phyloP scores from a whole-genome alignment of 2,113 vertebrate species.

The Platichthys stellatus region DNA sequence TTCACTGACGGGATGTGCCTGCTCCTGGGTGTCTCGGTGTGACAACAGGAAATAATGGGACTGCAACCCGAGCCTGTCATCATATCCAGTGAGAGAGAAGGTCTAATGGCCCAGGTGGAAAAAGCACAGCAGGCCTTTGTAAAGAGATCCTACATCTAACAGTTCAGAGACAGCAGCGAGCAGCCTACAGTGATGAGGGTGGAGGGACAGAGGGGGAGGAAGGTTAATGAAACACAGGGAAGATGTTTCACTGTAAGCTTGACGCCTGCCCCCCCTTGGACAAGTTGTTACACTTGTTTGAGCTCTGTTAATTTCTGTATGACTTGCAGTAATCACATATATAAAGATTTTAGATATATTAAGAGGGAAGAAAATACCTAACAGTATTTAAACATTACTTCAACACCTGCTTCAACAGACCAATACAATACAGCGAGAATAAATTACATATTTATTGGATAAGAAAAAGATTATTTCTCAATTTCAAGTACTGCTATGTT shows the following conservation, averaged over 20 bases:
- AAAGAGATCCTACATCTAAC: constrained; percentile 70
- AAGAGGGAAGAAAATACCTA: neutral
- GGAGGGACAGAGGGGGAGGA: constrained; percentile 8
- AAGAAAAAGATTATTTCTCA: neutral
- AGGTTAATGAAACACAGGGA: constrained; percentile 3
- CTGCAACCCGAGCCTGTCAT: constrained; percentile 62
- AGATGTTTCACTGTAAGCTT: neutral
- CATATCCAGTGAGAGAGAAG: constrained; percentile 42
- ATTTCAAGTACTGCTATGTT: neutral
- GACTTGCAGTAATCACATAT: too few relatives aligned
- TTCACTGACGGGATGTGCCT: constrained; percentile 22
- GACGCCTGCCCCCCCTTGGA: constrained; percentile 10
- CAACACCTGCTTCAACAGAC: neutral
- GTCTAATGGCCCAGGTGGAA: constrained; percentile 58
- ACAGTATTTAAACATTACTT: neutral
- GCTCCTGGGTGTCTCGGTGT: constrained; percentile 41
- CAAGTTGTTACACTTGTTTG: neutral
- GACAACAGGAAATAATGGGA: constrained; percentile 50
- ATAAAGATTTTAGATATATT: neutral
- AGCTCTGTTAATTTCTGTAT: neutral
- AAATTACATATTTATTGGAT: neutral
- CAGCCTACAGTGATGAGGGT: constrained; percentile 45
- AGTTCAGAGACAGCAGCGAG: constrained; percentile 45
- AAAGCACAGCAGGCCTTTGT: constrained; percentile 64
- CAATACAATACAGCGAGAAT: neutral